Base-by-base conservation (phyloP, 2,888 invertebrate genomes). In the Siphonodentalium dalli region DNA sequence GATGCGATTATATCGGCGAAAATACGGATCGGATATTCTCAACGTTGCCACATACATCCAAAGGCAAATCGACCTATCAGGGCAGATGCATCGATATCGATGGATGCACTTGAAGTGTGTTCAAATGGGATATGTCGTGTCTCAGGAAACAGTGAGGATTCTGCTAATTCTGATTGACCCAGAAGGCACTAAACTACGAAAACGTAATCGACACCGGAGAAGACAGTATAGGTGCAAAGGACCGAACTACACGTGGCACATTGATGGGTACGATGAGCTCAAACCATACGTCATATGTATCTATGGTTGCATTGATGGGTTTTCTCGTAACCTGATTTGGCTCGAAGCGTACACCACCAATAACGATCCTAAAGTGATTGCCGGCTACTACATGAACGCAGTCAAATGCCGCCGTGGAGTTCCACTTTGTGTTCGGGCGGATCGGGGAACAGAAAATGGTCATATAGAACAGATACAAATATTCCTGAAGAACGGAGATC, bases 271-370 rank as follows among this genome's bases (percentile, higher is more conserved):
- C 47, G 62, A 62, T 18, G 63, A 63, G 35, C 46, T 57, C 8
- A 63, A 62, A 26, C 57, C 57, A n/a, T 62, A n/a, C 45, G 57
- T 60, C 5, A 41, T 61, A 15, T 63, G 61, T 31, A 53, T 62
- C 15, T 58, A 47, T 29, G 61, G 62, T 8, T 62, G 53, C 23
- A 63, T 62, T 13, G 56, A 63, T 45, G 57, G 61, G 2, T 63
- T 58, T 33, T 58, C 62, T 11, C 23, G 51, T 15, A 42, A 58
- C n/a, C n/a, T n/a, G n/a, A 21, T 26, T 62, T 26, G 52, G 60
- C 7, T 62, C 24, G 45, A 61, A 35, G 56, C 46, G 11, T 53
- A 44, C n/a, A 27, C 7, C 7, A 57, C 60, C 11, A 63, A 38
- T 29, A 63, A 35, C 37, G 38, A 61, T 24, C 61, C 56, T 6